Base-by-base conservation (phyloP, 2,888 invertebrate species). In the Pilophorus perplexus region DNA sequence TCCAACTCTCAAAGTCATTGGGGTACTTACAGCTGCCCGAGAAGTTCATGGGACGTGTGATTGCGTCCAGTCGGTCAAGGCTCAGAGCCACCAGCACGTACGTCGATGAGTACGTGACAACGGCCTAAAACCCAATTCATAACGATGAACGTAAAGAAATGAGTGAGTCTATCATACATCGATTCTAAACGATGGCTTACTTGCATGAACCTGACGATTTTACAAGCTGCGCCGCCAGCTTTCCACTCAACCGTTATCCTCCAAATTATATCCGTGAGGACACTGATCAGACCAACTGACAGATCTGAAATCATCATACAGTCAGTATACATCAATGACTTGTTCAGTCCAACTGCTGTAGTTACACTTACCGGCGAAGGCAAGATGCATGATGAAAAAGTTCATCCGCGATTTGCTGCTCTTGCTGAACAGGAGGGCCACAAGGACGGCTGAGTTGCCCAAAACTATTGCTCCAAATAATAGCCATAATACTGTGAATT, bases 31-130 rank as follows among this genome's bases (percentile, higher is more conserved):
- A 93, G 77, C 93, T 92, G 75, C 92, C 90, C 60, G 91, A 90
- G 78, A 94, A 94, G 79, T 93, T 93, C 91, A 94, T 92, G 0
- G 94, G 94, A 78, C 92, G 89, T 12, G 91, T 91, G 75, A 94
- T 93, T 71, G 93, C 94, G 74, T 94, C 93, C 76, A 93, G 93
- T 73, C 94, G 83, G 79, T 94, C 94, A 74, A 94, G 92, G 74
- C 92, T 93, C 68, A 94, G 82, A 2, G 93, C 93, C 22, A 94
- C 93, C 66, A 94, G 81, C 27, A 94, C 93, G 76, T 94, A 94
- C 0, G 93, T 94, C 2, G 93, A 93, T 1, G 92, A 91, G 76
- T 92, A 94, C 72, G 93, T 93, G 57, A 93, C 92, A 71, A 93
- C 85, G 1, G 87, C 90, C 85, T 90, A 82, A 65, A 81, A 79